Conservation (phyloP, 2,113 vertebrate genomes). For the Laticauda laticaudata region DNA sequence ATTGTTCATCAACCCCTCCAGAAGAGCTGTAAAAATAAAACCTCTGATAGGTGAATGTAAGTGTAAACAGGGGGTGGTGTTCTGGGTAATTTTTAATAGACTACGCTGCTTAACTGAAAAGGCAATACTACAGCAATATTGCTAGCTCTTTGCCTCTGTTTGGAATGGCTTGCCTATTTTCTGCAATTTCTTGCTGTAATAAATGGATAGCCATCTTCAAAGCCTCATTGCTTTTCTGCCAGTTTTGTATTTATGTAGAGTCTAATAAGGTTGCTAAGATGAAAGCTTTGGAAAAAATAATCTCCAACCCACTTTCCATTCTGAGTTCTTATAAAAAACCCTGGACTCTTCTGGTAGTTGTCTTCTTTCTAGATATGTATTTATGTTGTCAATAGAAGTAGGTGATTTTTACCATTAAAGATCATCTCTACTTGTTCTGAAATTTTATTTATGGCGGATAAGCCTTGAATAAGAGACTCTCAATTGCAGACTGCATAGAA, state of each 20-base stretch:
- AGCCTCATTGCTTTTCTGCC: neutral
- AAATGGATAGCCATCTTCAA: neutral
- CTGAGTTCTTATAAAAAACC: neutral
- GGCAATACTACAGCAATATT: neutral
- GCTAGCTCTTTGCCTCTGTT: neutral
- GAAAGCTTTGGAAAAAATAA: neutral
- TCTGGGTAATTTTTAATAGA: neutral
- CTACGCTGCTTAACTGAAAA: neutral
- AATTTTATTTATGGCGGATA: neutral
- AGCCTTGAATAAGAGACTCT: neutral
- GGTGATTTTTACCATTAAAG: neutral
- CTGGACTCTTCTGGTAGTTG: neutral
- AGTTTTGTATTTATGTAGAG: neutral
- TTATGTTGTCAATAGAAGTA: neutral
- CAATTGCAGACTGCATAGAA: neutral
- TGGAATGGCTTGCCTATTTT: neutral
- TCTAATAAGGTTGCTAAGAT: neutral
- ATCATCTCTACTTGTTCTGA: neutral
- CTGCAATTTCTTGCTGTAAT: neutral
- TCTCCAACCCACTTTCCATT: neutral
- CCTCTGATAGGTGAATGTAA: conserved; percentile 8
- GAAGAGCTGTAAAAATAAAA: conserved; percentile 11
- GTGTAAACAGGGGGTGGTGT: conserved; percentile 13
- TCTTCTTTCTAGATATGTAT: neutral
- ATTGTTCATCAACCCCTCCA: conserved; percentile 20